Evolutionary conservation across 2,888 invertebrate genomes (phyloP), one percentile per base, ranked within the genome.

Genomic region (Toxonevra muliebris): DNA sequence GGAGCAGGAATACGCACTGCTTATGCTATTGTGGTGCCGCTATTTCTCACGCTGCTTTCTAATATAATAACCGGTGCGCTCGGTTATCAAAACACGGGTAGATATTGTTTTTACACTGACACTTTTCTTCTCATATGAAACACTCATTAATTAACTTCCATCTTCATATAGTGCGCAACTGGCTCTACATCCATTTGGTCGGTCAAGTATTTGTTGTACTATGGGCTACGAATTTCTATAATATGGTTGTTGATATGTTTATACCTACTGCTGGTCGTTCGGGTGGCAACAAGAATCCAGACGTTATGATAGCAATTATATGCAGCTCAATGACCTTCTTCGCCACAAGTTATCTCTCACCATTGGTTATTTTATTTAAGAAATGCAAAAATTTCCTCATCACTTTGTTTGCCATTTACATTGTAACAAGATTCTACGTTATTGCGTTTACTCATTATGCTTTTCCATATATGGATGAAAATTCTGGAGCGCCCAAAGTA

Each of bases 401-500:
- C 4, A 69, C 76, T 12, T 55, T 83, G 42, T 73, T 79, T 48
- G 73, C 76, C 11, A 71, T 80, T 15, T 79, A 77, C 66, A 58
- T 81, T 10, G 70, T 80, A 17, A 78, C 82, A 19, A 70, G 81
- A 48, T 79, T 78, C 48, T 78, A 81, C 65, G 74, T 80, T 17
- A 73, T 82, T 13, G 81, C 86, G 1, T 76, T 75, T 19, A 79
- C 80, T 30, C 81, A 86, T 5, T 76, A 88, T 30, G 89, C 89
- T 7, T 88, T 88, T 75, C 89, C 89, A 1, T 90, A 88, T 77
- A 84, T 84, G 63, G 86, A 84, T 65, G 85, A 87, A 55, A 78
- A 80, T 1, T 76, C 80, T 10, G 77, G 77, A 17, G 67, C 76
- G 41, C 83, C 83, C 9, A 74, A 77, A 63, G 85, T 87, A 1